phyloP scores from a whole-genome alignment of 2,888 invertebrate genomes.

The Serripes groenlandicus region DNA sequence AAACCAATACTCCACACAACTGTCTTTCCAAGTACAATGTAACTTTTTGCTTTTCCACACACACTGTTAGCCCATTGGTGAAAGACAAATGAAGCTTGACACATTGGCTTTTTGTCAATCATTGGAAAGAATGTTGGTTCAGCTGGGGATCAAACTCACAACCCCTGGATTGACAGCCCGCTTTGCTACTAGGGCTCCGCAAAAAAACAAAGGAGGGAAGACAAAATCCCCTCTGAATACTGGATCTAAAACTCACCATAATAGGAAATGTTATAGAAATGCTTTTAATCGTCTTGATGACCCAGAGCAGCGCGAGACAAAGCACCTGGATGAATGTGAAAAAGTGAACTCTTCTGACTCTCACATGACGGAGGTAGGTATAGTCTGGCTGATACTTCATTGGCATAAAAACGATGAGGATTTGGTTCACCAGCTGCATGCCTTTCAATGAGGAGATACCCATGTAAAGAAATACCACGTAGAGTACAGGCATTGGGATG shows the following conservation, averaged over 20 bases:
- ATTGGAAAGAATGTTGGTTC: no score
- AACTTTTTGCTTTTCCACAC: no score
- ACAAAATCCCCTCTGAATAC: no score
- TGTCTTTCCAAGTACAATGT: no score
- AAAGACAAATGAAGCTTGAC: no score
- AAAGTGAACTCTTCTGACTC: conserved; percentile 90
- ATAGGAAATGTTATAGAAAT: conserved; percentile 98
- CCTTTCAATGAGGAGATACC: conserved; percentile 97
- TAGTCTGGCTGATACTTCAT: conserved; percentile 99
- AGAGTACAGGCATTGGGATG: conserved; percentile 99
- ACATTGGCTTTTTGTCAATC: no score
- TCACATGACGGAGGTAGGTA: conserved; percentile 98
- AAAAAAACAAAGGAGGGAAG: no score
- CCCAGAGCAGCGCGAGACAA: conserved; percentile 81
- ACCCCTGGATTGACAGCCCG: no score
- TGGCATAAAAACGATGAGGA: conserved; percentile 98
- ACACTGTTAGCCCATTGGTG: no score
- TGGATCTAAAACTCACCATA: conserved; percentile 89
- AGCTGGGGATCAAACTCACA: no score
- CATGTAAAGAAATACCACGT: conserved; percentile 99
- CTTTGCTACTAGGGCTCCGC: no score
- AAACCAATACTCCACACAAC: no score
- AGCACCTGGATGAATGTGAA: conserved; percentile 87
- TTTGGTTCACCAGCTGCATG: conserved; percentile 96
- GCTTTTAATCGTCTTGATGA: conserved; percentile 91